Evolutionary conservation across 92 coral and sea anemone species (phyloP), one percentile per base, ranked within the genome.

Genomic region (Paragorgia papillata): DNA sequence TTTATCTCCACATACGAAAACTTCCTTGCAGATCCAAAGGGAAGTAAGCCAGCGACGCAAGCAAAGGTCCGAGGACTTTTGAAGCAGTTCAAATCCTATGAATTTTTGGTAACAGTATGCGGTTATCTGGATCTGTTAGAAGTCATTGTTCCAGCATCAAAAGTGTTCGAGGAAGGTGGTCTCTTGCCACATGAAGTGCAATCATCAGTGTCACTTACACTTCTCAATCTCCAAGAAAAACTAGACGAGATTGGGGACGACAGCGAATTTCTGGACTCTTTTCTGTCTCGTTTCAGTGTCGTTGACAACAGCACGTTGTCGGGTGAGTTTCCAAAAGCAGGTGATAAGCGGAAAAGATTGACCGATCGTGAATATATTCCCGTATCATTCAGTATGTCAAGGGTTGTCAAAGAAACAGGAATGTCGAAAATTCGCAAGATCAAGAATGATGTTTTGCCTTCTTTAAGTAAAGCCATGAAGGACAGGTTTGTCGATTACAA

Each of bases 81-180:
- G n/a, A 51, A 51, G 7, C 6, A 51, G 58, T 51, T 51, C 58
- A 51, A 17, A 71, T 24, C 28, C 62, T n/a, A 51, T 51, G 58
- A 51, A 51, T 5, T 51, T 6, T n/a, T 51, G n/a, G 26, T 22
- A n/a, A 51, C 20, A 3, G 58, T 51, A 17, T 51, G 58, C 58
- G 20, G 58, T 51, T 78, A 78, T 39, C 64, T 78, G 8, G 82
- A 78, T 24, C 21, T 78, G 48, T 31, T 43, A 27, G 82, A 78
- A 57, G 75, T 57, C 13, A 67, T 78, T 33, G 62, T 49, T 22
- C 75, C 82, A 22, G 33, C 75, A 27, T 46, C 82, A 7, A 78
- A 78, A 15, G 82, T 78, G 7, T 78, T 78, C 21, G 82, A 78
- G 58, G 82, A 55, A 69, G 37, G 32, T 3, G 75, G 82, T 9